Percentiles rank a stretch among this genome's conserved stretches.
Conservation (phyloP, 92 coral and sea anemone genomes). For the Muricea muricata region DNA sequence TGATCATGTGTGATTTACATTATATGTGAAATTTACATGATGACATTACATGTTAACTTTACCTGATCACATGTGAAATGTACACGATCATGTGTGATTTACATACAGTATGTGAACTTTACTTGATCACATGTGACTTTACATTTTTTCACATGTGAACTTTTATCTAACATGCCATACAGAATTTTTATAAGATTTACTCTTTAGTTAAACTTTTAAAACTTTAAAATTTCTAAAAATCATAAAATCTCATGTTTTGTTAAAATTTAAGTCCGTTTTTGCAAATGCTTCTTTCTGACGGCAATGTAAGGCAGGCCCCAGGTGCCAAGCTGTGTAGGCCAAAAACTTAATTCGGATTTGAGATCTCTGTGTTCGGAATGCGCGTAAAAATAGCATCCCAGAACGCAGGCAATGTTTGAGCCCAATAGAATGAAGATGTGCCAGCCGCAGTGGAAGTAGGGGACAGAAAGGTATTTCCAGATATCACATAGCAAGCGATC, state of each 20-base stretch:
- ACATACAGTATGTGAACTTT: too few relatives aligned
- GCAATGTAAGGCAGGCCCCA: conserved; percentile 88
- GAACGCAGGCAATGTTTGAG: conserved; percentile 87
- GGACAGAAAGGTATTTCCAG: conserved; percentile 88
- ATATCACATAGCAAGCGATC: conserved; percentile 86
- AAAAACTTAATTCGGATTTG: conserved; percentile 73
- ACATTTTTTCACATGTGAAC: too few relatives aligned
- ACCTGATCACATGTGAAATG: too few relatives aligned
- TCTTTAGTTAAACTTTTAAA: too few relatives aligned
- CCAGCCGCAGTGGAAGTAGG: conserved; percentile 97
- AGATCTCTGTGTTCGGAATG: conserved; percentile 78
- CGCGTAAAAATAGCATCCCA: conserved; percentile 85
- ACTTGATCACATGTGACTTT: too few relatives aligned
- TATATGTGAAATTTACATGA: too few relatives aligned
- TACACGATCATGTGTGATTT: too few relatives aligned
- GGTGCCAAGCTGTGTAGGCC: conserved; percentile 79
- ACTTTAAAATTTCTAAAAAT: too few relatives aligned
- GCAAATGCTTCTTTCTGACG: conserved; percentile 41
- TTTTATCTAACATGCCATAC: too few relatives aligned
- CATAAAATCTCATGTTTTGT: not conserved
- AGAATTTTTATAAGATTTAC: too few relatives aligned
- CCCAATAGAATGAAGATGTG: conserved; percentile 92
- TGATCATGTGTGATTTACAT: too few relatives aligned
- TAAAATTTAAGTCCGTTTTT: conserved; percentile 30
- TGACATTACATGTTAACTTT: too few relatives aligned